Evolutionary conservation across 2,113 vertebrate genomes (phyloP).

Genomic region (Chrysochloris asiatica): DNA sequence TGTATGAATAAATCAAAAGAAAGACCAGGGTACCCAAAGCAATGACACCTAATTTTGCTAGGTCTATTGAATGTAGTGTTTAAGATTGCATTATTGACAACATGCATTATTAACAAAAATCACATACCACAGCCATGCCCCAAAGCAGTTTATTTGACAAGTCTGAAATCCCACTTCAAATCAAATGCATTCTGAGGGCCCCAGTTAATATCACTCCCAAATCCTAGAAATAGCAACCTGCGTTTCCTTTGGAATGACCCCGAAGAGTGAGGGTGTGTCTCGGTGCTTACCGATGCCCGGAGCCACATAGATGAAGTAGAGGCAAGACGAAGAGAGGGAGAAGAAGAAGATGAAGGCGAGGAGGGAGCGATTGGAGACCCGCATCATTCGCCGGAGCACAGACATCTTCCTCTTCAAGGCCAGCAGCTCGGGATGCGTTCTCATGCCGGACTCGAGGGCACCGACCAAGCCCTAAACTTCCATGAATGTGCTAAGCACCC

Average conservation of each 20-base stretch:
- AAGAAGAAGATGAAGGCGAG: slow-evolving; percentile 97
- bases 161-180: not conserved
- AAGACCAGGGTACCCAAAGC: not conserved
- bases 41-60: not conserved
- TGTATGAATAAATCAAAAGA: not conserved
- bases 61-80: not conserved
- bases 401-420: slow-evolving; percentile 85
- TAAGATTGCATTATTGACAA: too few species aligned
- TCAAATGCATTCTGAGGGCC: not conserved
- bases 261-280: slow-evolving; percentile 59
- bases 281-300: slow-evolving; percentile 93
- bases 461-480: slow-evolving; percentile 67
- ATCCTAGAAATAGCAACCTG: not conserved
- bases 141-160: not conserved
- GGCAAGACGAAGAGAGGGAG: slow-evolving; percentile 95
- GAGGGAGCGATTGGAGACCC: slow-evolving; percentile 95
- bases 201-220: not conserved
- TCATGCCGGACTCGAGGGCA: slow-evolving; percentile 19
- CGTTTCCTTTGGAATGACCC: not conserved
- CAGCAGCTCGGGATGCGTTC: slow-evolving; percentile 63
- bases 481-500: slow-evolving; percentile 40
- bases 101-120: not conserved
- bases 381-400: slow-evolving; percentile 89
- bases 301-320: slow-evolving; percentile 97
- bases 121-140: not conserved